These are phyloP conservation scores for Zelleria hepariella DNA, from an alignment of 2,888 invertebrate species.

Conservation along the genomic window DNA sequence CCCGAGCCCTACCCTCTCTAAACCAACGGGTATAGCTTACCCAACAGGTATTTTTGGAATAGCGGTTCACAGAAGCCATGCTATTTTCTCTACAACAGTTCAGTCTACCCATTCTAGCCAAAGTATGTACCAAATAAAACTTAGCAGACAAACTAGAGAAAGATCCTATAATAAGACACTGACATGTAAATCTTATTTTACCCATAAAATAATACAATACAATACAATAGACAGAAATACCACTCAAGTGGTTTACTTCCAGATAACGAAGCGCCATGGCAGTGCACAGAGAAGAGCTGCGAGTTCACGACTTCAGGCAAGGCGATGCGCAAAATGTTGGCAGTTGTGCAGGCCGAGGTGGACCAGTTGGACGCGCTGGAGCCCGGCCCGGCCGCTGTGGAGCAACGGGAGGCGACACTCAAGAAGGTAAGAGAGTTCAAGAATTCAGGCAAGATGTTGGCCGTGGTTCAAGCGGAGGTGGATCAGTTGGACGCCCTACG, in stretches of 20 bases:
- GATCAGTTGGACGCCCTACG: conserved; percentile 74
- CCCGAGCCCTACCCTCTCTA: too few relatives aligned
- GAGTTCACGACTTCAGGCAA: conserved; percentile 73
- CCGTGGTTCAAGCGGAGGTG: conserved; percentile 77
- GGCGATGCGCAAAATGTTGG: conserved; percentile 74
- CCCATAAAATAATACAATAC: too few relatives aligned
- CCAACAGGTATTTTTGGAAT: too few relatives aligned
- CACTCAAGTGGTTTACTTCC: conserved; percentile 12
- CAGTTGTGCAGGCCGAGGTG: conserved; percentile 77
- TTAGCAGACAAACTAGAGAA: too few relatives aligned
- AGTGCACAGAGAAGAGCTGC: conserved; percentile 75
- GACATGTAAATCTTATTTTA: too few relatives aligned
- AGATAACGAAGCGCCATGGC: conserved; percentile 76
- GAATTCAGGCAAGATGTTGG: conserved; percentile 71
- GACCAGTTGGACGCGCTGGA: conserved; percentile 74
- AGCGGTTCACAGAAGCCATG: too few relatives aligned
- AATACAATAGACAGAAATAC: too few relatives aligned
- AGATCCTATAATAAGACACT: too few relatives aligned
- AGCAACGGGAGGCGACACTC: conserved; percentile 74
- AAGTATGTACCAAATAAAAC: too few relatives aligned
- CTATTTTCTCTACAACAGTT: too few relatives aligned
- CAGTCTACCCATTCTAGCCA: too few relatives aligned
- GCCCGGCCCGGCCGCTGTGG: conserved; percentile 72
- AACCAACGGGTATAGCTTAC: too few relatives aligned
- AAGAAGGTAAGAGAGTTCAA: conserved; percentile 72